A percentile compares a stretch with the other conserved stretches of the same genome.
phyloP scores from a whole-genome alignment of 2,888 invertebrate genomes.

The Perizoma affinitatum region DNA sequence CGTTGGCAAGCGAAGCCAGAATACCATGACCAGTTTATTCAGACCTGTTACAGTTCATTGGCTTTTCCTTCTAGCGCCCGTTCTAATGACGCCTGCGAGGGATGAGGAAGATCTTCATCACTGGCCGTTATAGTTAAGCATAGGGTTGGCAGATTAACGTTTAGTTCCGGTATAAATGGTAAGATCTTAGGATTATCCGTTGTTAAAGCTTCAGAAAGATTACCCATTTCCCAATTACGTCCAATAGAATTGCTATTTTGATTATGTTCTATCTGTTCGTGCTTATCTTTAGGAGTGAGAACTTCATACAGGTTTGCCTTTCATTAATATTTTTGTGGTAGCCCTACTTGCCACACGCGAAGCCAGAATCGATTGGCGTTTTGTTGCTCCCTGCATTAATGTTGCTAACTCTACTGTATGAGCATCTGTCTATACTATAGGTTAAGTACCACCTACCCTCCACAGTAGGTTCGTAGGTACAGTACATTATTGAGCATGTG shows the following conservation, averaged over 20 bases:
- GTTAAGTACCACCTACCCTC: too few relatives aligned
- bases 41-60: conserved; percentile 60
- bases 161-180: conserved; percentile 41
- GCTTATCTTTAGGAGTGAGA: conserved; percentile 18
- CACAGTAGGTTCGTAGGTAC: conserved; percentile 1
- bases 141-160: conserved; percentile 46
- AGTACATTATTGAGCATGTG: conserved; percentile 43
- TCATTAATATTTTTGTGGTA: conserved; percentile 43
- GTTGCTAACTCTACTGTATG: conserved; percentile 51
- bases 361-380: conserved; percentile 64
- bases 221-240: conserved; percentile 23
- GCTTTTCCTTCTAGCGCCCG: conserved; percentile 45
- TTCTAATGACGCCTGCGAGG: conserved; percentile 43
- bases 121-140: conserved; percentile 55
- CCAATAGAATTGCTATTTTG: conserved; percentile 1
- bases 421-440: conserved; percentile 26
- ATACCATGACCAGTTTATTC: conserved; percentile 47
- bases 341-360: conserved; percentile 51
- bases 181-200: conserved; percentile 38
- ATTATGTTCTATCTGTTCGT: conserved; percentile 1
- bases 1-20: conserved; percentile 68
- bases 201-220: conserved; percentile 32
- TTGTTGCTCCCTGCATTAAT: conserved; percentile 57
- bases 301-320: conserved; percentile 29
- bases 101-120: conserved; percentile 51